phyloP scores from a whole-genome alignment of 2,888 invertebrate species.

The Strigamia transsilvanica region DNA sequence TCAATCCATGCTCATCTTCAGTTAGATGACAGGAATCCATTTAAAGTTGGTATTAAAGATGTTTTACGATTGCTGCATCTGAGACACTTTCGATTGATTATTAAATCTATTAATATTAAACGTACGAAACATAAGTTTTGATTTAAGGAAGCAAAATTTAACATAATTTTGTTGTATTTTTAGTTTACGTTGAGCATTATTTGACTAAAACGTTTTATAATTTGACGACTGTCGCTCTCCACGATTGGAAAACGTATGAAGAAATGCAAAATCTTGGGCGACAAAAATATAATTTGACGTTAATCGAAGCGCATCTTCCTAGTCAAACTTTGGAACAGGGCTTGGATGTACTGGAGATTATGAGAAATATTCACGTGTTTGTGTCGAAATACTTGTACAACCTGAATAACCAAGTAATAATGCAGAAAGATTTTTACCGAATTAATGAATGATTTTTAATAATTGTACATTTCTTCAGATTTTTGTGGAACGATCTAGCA shows the following conservation, averaged over 20 bases:
- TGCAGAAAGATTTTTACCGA: too few species aligned
- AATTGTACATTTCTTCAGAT: conserved; percentile 66
- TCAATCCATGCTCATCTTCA: conserved; percentile 92
- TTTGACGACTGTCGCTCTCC: conserved; percentile 93
- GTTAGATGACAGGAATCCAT: conserved; percentile 72
- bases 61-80: conserved; percentile 72
- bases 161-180: conserved; percentile 36
- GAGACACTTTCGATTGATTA: conserved; percentile 68
- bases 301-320: conserved; percentile 92
- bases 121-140: conserved; percentile 62
- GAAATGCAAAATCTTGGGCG: conserved; percentile 94
- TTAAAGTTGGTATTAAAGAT: conserved; percentile 73
- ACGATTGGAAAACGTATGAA: conserved; percentile 97
- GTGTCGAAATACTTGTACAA: conserved; percentile 94
- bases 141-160: background rate
- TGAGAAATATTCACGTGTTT: conserved; percentile 94
- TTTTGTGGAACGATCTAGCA: conserved; percentile 89
- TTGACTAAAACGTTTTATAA: conserved; percentile 96
- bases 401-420: conserved; percentile 81
- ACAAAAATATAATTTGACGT: conserved; percentile 80
- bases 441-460: too few species aligned
- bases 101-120: conserved; percentile 72
- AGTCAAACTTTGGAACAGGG: conserved; percentile 97
- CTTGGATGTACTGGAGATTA: conserved; percentile 94
- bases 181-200: conserved; percentile 81